Percentiles rank a stretch among this genome's conserved stretches.
phyloP scores from a whole-genome alignment of 2,113 vertebrate genomes.

The Tachysurus fulvidraco region DNA sequence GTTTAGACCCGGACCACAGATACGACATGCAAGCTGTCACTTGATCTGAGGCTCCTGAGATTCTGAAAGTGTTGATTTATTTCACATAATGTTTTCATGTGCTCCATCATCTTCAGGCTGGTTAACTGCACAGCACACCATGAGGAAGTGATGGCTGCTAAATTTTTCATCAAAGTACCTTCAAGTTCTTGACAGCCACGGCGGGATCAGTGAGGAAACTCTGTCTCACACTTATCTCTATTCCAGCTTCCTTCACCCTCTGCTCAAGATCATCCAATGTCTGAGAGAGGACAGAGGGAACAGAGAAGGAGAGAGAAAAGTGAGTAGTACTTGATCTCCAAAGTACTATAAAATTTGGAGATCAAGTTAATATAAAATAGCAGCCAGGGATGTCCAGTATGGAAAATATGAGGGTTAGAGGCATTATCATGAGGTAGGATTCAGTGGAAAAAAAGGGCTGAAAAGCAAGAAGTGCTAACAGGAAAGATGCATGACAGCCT shows the following conservation, averaged over 20 bases:
- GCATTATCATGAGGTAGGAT: neutral
- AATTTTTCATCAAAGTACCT: constrained; percentile 76
- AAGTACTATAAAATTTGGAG: constrained; percentile 11
- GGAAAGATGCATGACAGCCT: neutral
- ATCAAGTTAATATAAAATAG: neutral
- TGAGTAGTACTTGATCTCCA: no score
- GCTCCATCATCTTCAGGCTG: constrained; percentile 31
- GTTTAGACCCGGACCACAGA: constrained; percentile 16
- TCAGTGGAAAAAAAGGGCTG: neutral
- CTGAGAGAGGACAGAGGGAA: constrained; percentile 63
- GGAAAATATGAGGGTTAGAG: neutral
- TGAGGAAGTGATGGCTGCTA: constrained; percentile 38
- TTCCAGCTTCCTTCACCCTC: constrained; percentile 86
- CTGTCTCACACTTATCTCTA: constrained; percentile 94
- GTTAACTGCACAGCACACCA: constrained; percentile 15
- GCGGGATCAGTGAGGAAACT: constrained; percentile 95
- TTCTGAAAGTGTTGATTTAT: constrained; percentile 40
- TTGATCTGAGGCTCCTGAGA: constrained; percentile 35
- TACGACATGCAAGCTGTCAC: constrained; percentile 28
- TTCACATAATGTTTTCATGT: constrained; percentile 47
- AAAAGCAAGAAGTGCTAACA: neutral
- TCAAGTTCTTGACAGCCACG: constrained; percentile 92
- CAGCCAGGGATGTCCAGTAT: constrained; percentile 17
- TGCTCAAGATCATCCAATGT: constrained; percentile 93
- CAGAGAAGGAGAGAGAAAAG: neutral